Percentiles rank a stretch among this genome's conserved stretches.
These are phyloP conservation scores for Sorex maritimensis DNA, from an alignment of 2,797 vertebrate species.

Conservation along the genomic window DNA sequence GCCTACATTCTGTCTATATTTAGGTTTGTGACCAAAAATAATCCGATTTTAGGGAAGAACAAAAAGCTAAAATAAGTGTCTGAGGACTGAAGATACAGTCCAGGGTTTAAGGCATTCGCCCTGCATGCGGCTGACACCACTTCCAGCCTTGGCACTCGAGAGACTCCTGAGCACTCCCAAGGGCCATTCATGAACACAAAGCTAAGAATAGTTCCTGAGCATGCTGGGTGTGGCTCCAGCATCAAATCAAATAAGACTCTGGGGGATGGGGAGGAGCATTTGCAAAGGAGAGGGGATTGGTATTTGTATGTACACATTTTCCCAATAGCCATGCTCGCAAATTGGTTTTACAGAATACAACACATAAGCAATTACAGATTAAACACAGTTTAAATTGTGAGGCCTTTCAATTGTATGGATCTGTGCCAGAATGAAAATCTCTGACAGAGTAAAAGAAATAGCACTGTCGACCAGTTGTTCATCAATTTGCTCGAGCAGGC, in stretches of 20 bases:
- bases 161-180: too few species aligned
- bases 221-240: too few species aligned
- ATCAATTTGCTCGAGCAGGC: too few species aligned
- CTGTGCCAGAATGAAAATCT: neutral
- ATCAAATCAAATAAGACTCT: neutral
- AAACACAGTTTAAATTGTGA: conserved; percentile 23
- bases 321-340: conserved; percentile 16
- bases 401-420: conserved; percentile 4
- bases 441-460: too few species aligned
- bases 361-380: neutral
- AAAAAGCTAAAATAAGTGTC: neutral
- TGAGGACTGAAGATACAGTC: too few species aligned
- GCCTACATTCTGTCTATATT: conserved; percentile 5
- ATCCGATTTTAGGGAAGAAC: neutral
- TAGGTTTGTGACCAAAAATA: neutral
- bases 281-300: conserved; percentile 39
- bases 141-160: too few species aligned
- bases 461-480: too few species aligned
- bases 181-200: too few species aligned
- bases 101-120: too few species aligned
- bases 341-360: conserved; percentile 39
- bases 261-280: neutral
- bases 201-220: too few species aligned
- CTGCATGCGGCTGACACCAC: too few species aligned
- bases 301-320: conserved; percentile 27